Percentiles rank a stretch among this genome's conserved stretches.
Conservation (phyloP, 2,113 vertebrate species). For the Herpetotheres cachinnans region DNA sequence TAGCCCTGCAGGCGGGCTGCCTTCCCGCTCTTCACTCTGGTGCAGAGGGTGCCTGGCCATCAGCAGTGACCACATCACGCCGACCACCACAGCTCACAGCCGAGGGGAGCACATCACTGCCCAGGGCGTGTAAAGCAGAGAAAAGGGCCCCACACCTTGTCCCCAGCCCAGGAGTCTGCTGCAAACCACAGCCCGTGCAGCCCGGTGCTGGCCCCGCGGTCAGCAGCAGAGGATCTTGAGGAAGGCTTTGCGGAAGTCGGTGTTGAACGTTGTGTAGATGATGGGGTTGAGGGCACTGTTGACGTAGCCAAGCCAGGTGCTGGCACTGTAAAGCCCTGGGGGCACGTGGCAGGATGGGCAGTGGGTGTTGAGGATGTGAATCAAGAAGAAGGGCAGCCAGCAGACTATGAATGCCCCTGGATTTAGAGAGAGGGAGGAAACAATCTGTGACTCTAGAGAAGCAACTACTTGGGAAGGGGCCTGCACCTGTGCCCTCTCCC, state of each 20-base stretch:
- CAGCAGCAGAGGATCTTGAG: constrained; percentile 92
- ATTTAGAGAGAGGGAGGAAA: constrained; percentile 38
- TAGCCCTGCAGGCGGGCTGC: rapidly evolving
- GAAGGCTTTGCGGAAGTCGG: constrained; percentile 91
- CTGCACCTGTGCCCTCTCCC: background rate
- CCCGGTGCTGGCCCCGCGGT: rapidly evolving
- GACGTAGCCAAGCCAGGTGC: constrained; percentile 92
- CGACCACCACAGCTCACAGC: rapidly evolving
- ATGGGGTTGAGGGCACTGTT: constrained; percentile 93
- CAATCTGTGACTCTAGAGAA: background rate
- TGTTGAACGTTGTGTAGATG: constrained; percentile 95
- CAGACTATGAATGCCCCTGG: constrained; percentile 92
- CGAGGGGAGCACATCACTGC: background rate
- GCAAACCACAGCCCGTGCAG: background rate
- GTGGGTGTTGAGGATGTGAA: constrained; percentile 90
- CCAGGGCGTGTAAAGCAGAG: background rate
- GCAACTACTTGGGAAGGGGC: background rate
- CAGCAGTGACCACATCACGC: rapidly evolving
- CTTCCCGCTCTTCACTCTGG: background rate
- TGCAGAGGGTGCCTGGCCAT: background rate
- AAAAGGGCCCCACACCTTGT: background rate
- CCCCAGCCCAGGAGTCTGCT: background rate
- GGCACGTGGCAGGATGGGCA: constrained; percentile 86
- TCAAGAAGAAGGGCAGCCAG: constrained; percentile 96
- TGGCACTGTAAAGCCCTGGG: constrained; percentile 86